These are phyloP conservation scores for Empidonax traillii DNA, from an alignment of 2,113 vertebrate species.

Conservation along the genomic window DNA sequence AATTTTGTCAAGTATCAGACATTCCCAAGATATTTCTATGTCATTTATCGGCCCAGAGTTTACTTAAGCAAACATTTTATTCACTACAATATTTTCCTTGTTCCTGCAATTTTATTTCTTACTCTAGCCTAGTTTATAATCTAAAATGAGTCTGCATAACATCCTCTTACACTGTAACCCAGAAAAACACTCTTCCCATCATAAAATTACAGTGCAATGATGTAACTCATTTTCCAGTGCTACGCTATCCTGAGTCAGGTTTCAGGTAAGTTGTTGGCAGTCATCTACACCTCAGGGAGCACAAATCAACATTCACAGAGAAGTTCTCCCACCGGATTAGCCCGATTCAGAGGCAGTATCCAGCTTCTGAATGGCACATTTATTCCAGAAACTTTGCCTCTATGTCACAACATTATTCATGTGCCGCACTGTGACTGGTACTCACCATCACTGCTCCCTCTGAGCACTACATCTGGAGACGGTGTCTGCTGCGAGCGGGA, in stretches of 20 bases:
- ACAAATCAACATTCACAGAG: slow-evolving; percentile 7
- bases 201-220: slow-evolving; percentile 38
- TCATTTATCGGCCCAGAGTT: neutral
- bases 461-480: slow-evolving; percentile 93
- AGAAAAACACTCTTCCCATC: slow-evolving; percentile 10
- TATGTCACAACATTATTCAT: neutral
- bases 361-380: neutral
- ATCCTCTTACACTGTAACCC: neutral
- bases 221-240: slow-evolving; percentile 29
- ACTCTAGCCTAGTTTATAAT: neutral
- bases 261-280: slow-evolving; percentile 25
- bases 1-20: neutral
- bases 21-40: neutral
- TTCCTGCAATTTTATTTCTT: neutral
- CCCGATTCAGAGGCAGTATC: neutral
- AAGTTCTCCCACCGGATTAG: neutral
- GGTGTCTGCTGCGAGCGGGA: slow-evolving; percentile 95
- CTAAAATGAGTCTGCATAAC: slow-evolving; percentile 33
- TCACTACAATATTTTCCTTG: neutral
- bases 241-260: neutral
- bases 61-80: neutral
- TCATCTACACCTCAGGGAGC: neutral
- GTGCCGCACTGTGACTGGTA: neutral
- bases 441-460: slow-evolving; percentile 95
- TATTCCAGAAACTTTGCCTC: neutral